Conservation (phyloP, 2,888 invertebrate genomes). For the Drosophila buzzatii region DNA sequence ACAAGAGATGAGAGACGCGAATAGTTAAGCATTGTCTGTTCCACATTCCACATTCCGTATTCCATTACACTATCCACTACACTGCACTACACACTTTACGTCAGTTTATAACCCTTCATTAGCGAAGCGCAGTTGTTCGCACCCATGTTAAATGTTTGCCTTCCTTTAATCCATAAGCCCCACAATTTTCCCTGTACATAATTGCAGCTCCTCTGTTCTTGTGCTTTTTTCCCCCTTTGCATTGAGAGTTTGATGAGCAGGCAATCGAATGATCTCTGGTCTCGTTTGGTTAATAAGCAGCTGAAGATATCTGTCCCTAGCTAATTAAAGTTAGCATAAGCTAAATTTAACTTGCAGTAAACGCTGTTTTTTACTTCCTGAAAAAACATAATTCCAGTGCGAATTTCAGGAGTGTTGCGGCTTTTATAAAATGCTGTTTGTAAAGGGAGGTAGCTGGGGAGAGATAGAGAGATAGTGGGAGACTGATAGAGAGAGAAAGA, state of each 20-base stretch:
- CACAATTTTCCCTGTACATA: slow-evolving; percentile 50
- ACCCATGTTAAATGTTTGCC: slow-evolving; percentile 54
- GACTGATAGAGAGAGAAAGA: no score
- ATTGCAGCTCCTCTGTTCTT: slow-evolving; percentile 29
- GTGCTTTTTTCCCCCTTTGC: not conserved
- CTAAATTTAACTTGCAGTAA: not conserved
- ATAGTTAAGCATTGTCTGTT: slow-evolving; percentile 47
- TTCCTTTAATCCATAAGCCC: slow-evolving; percentile 56
- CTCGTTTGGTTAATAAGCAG: slow-evolving; percentile 23
- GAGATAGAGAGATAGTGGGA: no score
- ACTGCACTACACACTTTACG: slow-evolving; percentile 1
- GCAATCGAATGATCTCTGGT: slow-evolving; percentile 35
- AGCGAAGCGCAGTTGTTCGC: slow-evolving; percentile 47
- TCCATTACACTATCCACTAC: slow-evolving; percentile 16
- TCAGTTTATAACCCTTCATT: slow-evolving; percentile 52
- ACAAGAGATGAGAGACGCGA: slow-evolving; percentile 5
- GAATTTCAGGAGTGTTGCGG: no score
- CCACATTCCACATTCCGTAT: not conserved
- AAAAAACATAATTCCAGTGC: no score
- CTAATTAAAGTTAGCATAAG: not conserved
- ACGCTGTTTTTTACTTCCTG: no score
- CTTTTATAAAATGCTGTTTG: no score
- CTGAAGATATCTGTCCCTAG: slow-evolving; percentile 3
- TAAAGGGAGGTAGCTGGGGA: no score
- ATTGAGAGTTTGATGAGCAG: slow-evolving; percentile 21